These are phyloP conservation scores for Protomyctophum bolini DNA, from an alignment of 2,113 vertebrate species.

Conservation along the genomic window DNA sequence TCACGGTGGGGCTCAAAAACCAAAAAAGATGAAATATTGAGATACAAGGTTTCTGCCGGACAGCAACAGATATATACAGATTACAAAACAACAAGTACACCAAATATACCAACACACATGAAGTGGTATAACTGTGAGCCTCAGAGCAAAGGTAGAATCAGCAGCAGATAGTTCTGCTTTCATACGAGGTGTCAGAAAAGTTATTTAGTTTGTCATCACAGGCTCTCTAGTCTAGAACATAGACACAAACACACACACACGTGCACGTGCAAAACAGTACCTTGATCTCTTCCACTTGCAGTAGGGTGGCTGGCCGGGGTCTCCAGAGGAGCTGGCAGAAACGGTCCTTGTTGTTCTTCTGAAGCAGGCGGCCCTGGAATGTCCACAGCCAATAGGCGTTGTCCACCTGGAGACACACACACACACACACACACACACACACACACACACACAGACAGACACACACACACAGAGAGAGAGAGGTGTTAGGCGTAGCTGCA, in stretches of 20 bases:
- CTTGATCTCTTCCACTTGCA: slow-evolving; percentile 87
- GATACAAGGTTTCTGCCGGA: not conserved
- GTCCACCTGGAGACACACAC: slow-evolving; percentile 87
- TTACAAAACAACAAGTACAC: not conserved
- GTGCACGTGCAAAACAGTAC: not conserved
- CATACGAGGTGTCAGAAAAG: slow-evolving; percentile 59
- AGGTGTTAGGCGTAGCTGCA: too few species aligned
- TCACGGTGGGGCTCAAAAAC: not conserved
- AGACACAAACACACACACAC: not conserved
- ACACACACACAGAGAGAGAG: not conserved
- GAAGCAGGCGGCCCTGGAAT: slow-evolving; percentile 96
- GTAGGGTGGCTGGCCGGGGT: slow-evolving; percentile 88
- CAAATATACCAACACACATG: not conserved
- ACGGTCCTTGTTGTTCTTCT: slow-evolving; percentile 97
- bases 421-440: too few species aligned
- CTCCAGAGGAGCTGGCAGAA: slow-evolving; percentile 99
- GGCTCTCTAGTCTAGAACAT: slow-evolving; percentile 4
- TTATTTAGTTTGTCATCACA: slow-evolving; percentile 23
- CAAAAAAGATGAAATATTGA: not conserved
- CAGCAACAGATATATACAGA: not conserved
- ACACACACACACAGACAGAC: too few species aligned
- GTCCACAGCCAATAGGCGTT: slow-evolving; percentile 99
- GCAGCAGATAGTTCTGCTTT: slow-evolving; percentile 54
- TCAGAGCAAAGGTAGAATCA: slow-evolving; percentile 62
- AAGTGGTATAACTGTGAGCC: slow-evolving; percentile 14